Conservation (phyloP, 2,797 vertebrate species). For the Acanthurus leucopareius region DNA sequence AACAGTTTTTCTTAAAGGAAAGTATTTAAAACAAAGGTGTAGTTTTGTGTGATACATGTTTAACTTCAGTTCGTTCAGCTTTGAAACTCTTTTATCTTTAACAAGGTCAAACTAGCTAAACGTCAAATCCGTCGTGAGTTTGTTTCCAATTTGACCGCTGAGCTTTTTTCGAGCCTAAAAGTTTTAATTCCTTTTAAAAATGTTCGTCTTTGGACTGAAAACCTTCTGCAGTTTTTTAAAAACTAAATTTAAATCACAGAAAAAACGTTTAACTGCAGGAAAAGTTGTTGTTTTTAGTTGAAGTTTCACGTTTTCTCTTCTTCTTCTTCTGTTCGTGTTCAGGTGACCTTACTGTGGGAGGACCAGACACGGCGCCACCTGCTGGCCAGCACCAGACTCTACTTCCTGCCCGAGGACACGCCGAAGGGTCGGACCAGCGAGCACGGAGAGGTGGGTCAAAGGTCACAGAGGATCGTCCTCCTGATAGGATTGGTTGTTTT, state of each 20-base stretch:
- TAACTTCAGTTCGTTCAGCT: too few species aligned
- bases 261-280: neutral
- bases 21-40: too few species aligned
- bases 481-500: neutral
- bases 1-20: too few species aligned
- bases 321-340: neutral
- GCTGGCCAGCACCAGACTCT: slow-evolving; percentile 87
- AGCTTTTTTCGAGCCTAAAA: too few species aligned
- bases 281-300: neutral
- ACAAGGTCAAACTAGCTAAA: too few species aligned
- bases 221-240: too few species aligned
- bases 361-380: slow-evolving; percentile 85
- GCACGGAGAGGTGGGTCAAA: slow-evolving; percentile 85
- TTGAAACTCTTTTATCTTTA: too few species aligned
- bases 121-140: too few species aligned
- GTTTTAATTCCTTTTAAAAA: too few species aligned
- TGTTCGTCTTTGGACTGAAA: too few species aligned
- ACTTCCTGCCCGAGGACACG: slow-evolving; percentile 88
- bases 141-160: too few species aligned
- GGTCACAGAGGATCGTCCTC: neutral
- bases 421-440: slow-evolving; percentile 85
- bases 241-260: neutral
- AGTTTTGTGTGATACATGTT: too few species aligned
- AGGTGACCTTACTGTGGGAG: slow-evolving; percentile 88
- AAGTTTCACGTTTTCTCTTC: neutral